Evolutionary conservation across 1,140 invertebrate genomes (phyloP).

Genomic region (Elymnias hypermnestra): DNA sequence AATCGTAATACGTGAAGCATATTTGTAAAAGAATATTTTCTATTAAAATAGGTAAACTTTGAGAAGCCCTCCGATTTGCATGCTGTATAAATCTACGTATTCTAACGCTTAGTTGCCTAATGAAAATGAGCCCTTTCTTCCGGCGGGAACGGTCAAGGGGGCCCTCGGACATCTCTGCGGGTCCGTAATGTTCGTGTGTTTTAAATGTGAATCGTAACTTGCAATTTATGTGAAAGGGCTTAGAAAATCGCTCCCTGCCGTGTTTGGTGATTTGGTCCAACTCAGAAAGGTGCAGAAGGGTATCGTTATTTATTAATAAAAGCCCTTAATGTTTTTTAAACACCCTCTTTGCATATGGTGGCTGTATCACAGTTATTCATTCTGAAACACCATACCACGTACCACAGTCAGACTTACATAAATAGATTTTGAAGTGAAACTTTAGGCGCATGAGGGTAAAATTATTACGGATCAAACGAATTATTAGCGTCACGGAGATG

Average conservation of each 20-base stretch:
- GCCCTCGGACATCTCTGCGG: conserved; percentile 49
- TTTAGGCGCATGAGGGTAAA: too few relatives aligned
- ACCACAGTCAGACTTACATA: too few relatives aligned
- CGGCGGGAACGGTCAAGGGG: conserved; percentile 43
- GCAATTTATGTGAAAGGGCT: conserved; percentile 68
- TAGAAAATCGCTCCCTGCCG: conserved; percentile 15
- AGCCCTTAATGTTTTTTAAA: neutral
- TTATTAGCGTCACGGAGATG: too few relatives aligned
- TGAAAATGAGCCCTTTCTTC: conserved; percentile 73
- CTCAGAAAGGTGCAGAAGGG: neutral
- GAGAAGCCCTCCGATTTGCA: conserved; percentile 32
- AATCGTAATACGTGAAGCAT: too few relatives aligned
- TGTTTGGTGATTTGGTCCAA: neutral
- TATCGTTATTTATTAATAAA: conserved; percentile 5
- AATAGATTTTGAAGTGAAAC: too few relatives aligned
- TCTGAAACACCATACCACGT: too few relatives aligned
- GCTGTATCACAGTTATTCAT: too few relatives aligned
- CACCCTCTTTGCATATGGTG: neutral
- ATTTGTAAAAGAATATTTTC: too few relatives aligned
- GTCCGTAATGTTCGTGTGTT: conserved; percentile 50
- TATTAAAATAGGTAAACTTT: conserved; percentile 30
- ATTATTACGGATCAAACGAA: too few relatives aligned
- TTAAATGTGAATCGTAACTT: conserved; percentile 62
- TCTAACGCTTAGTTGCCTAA: conserved; percentile 58
- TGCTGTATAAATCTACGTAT: conserved; percentile 50